Evolutionary conservation across 1,140 invertebrate genomes (phyloP).

Genomic region (Pseudomyrmex pallidus): DNA sequence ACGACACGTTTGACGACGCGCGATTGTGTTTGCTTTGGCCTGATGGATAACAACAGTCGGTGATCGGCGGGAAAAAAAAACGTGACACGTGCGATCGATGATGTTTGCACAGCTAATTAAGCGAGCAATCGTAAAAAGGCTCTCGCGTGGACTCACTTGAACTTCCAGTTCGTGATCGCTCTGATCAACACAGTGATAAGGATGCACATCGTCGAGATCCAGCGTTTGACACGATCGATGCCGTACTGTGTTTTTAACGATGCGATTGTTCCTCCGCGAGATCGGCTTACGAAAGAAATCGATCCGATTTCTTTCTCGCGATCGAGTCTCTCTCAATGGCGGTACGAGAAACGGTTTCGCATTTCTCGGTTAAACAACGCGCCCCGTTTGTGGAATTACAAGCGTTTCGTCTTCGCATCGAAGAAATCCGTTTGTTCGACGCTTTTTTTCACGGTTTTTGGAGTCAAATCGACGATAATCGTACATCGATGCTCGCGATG

Average conservation of each 20-base stretch:
- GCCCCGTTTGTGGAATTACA: not conserved
- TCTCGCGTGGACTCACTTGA: slow-evolving; percentile 11
- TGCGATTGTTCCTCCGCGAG: not conserved
- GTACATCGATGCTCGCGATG: too few species aligned
- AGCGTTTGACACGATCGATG: slow-evolving; percentile 5
- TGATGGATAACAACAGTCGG: slow-evolving; percentile 24
- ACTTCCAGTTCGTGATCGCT: not conserved
- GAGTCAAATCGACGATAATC: too few species aligned
- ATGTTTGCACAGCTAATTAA: not conserved
- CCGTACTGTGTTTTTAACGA: not conserved
- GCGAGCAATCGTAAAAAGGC: not conserved
- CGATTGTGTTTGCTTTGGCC: slow-evolving; percentile 33
- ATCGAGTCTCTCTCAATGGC: not conserved
- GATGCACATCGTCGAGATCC: slow-evolving; percentile 13
- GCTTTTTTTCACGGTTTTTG: too few species aligned
- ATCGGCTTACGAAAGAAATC: slow-evolving; percentile 13
- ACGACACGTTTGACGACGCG: slow-evolving; percentile 22
- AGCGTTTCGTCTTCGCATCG: not conserved
- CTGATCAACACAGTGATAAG: not conserved
- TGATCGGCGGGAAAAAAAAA: not conserved
- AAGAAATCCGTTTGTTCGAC: too few species aligned
- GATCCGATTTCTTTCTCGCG: slow-evolving; percentile 20
- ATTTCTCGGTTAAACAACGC: not conserved
- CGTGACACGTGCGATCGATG: not conserved
- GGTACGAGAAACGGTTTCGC: not conserved